Base-by-base conservation (phyloP, 2,888 invertebrate species). In the Campaea margaritaria region DNA sequence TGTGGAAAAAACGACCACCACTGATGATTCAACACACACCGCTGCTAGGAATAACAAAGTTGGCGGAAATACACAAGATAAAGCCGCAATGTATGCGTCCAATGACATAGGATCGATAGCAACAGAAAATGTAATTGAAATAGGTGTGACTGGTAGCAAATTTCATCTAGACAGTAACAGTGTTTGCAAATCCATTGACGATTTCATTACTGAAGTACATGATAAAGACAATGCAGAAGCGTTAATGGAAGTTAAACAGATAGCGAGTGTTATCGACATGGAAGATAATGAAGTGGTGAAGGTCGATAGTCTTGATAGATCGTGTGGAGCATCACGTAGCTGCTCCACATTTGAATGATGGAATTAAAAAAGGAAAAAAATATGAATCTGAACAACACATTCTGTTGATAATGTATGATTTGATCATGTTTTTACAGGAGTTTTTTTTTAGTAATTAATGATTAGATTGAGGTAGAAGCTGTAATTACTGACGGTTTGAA, bases 281-380 rank as follows among this genome's bases (percentile, higher is more conserved):
- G 34, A n/a, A 5, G 49, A 62, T 64, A 56, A 58, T 45, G 42
- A 51, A 46, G 39, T 58, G 47, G 50, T 56, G 60, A 58, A 62
- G 58, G 67, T 59, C 55, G 57, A 21, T 55, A 42, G 36, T 16
- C 49, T 59, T 41, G 13, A 36, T 41, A 49, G 21, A 56, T 34
- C 67, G 65, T 61, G 67, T 58, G 38, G 58, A 44, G 58, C 52
- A 50, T 57, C 67, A 67, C 67, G 67, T 67, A 64, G 56, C 13
- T 60, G 60, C 48, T 62, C 47, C 50, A 64, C 52, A 60, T 67
- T 64, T 67, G 62, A 60, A 62, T 60, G 55, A 46, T 31, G 31
- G 31, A 54, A 9, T 51, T 39, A 67, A 67, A 65, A 66, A 64
- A 62, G n/a, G 1, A 46, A 67, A 62, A 53, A 57, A 12, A n/a